Percentiles rank a stretch among this genome's conserved stretches.
Evolutionary conservation across 2,888 invertebrate species (phyloP).

Genomic region (Melinaea menophilus): DNA sequence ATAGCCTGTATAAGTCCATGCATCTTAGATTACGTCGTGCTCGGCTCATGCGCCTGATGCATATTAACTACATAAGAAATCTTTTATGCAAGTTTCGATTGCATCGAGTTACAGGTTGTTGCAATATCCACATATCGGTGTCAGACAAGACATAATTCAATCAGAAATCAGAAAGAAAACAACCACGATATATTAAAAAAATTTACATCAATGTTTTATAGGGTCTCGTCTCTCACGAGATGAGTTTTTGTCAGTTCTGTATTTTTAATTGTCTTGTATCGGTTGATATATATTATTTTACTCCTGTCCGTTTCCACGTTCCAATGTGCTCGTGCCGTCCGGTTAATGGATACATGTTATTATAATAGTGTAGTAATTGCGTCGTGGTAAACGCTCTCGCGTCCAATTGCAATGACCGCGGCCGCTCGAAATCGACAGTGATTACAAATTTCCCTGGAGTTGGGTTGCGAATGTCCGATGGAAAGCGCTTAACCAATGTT

Average conservation of each 20-base stretch:
- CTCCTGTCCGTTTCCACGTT: too few relatives aligned
- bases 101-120: conserved; percentile 17
- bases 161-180: too few relatives aligned
- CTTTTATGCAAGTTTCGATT: conserved; percentile 27
- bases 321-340: conserved; percentile 7
- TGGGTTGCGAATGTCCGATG: conserved; percentile 73
- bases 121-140: conserved; percentile 7
- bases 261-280: too few relatives aligned
- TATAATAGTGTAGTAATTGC: conserved; percentile 43
- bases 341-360: conserved; percentile 32
- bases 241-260: too few relatives aligned
- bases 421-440: conserved; percentile 76
- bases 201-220: too few relatives aligned
- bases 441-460: conserved; percentile 76
- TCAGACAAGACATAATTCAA: too few relatives aligned
- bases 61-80: conserved; percentile 25
- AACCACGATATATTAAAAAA: too few relatives aligned
- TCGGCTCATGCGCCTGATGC: conserved; percentile 23
- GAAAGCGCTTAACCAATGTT: conserved; percentile 78
- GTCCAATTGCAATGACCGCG: conserved; percentile 57
- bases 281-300: too few relatives aligned
- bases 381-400: conserved; percentile 29
- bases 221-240: too few relatives aligned
- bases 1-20: conserved; percentile 10
- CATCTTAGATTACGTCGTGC: conserved; percentile 27